phyloP scores from a whole-genome alignment of 1,140 invertebrate species.

The Papilio xuthus region DNA sequence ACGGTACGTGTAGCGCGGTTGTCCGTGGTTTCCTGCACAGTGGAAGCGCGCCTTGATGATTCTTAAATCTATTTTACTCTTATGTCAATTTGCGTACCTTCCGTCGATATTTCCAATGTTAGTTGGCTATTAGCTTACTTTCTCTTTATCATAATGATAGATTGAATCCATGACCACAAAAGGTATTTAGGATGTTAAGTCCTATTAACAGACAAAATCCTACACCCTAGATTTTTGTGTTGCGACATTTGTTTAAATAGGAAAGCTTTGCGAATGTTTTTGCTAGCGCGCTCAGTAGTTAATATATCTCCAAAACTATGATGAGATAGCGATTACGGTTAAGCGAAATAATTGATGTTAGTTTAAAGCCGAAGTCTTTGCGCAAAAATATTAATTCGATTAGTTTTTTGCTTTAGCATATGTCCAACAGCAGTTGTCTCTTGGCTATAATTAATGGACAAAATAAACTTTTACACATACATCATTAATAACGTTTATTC shows the following conservation, averaged over 20 bases:
- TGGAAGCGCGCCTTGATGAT: neutral
- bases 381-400: no score
- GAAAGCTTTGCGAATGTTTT: conserved; percentile 2
- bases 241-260: neutral
- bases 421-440: no score
- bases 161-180: neutral
- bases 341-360: neutral
- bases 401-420: no score
- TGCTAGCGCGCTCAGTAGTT: neutral
- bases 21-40: neutral
- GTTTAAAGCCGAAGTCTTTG: no score
- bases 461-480: no score
- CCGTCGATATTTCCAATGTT: neutral
- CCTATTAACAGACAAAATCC: no score
- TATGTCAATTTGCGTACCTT: neutral
- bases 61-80: neutral
- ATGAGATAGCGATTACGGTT: neutral
- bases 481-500: no score
- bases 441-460: no score
- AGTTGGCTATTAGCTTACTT: neutral
- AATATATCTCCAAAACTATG: neutral
- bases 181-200: no score
- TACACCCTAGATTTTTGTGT: neutral
- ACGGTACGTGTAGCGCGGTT: no score
- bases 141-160: neutral